Conservation (phyloP, 1,140 invertebrate species). For the Gonioctena quinquepunctata region DNA sequence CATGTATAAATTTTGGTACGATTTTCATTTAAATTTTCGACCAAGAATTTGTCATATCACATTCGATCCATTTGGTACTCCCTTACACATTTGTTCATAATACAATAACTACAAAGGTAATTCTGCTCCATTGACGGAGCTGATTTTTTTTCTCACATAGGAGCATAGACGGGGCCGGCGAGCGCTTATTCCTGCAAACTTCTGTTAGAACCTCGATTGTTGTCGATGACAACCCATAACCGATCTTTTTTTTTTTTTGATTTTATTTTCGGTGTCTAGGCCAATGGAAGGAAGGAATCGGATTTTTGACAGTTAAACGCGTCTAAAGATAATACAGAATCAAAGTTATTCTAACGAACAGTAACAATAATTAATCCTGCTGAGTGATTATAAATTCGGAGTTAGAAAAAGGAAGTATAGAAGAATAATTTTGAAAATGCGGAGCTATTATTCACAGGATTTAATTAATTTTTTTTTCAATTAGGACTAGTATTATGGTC, state of each 20-base stretch:
- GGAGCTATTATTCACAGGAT: too few species aligned
- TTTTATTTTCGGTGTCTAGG: not conserved
- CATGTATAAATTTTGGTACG: too few species aligned
- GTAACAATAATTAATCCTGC: too few species aligned
- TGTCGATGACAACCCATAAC: conserved; percentile 10
- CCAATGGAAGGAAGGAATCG: not conserved
- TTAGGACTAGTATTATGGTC: too few species aligned
- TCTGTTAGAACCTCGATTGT: conserved; percentile 19
- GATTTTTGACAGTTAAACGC: not conserved
- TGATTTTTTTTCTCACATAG: conserved; percentile 24
- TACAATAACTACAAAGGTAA: conserved; percentile 22
- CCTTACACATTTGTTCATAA: conserved; percentile 25
- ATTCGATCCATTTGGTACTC: not conserved
- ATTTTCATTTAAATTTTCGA: not conserved
- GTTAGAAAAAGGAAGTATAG: too few species aligned
- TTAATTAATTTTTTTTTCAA: too few species aligned
- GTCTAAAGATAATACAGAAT: too few species aligned
- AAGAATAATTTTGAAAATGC: too few species aligned
- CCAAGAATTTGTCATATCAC: not conserved
- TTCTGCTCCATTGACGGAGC: conserved; percentile 26
- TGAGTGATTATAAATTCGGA: too few species aligned
- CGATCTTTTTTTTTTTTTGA: not conserved
- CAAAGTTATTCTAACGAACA: too few species aligned
- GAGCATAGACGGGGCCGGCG: conserved; percentile 29
- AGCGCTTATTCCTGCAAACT: conserved; percentile 23